phyloP scores from a whole-genome alignment of 2,888 invertebrate species.

The Gisinianus flammeolus region DNA sequence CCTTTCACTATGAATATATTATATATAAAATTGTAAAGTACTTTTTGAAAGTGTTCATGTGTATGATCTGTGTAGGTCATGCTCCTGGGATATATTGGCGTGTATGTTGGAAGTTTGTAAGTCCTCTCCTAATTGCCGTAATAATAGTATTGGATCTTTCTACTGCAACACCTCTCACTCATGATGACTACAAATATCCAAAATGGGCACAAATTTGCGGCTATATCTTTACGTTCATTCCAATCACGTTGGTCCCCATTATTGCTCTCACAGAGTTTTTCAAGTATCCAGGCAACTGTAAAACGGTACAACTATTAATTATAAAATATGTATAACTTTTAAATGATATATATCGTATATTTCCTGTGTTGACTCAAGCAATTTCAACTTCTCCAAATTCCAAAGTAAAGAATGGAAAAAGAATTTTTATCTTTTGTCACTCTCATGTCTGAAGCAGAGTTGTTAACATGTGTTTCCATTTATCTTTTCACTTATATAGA shows the following conservation, averaged over 20 bases:
- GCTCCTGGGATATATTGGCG: slow-evolving; percentile 80
- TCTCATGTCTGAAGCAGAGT: neutral
- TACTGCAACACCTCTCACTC: slow-evolving; percentile 48
- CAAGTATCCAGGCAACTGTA: slow-evolving; percentile 71
- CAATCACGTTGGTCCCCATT: slow-evolving; percentile 75
- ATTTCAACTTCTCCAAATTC: slow-evolving; percentile 1
- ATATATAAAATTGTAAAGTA: too few species aligned
- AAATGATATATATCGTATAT: neutral
- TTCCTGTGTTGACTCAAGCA: neutral
- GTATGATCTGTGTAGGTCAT: slow-evolving; percentile 60
- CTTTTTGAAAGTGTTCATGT: too few species aligned
- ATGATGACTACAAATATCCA: slow-evolving; percentile 70
- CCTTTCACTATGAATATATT: too few species aligned
- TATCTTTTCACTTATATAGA: too few species aligned
- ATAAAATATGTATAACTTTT: neutral
- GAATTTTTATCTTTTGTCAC: too few species aligned
- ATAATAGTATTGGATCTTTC: slow-evolving; percentile 56
- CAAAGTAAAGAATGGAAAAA: neutral
- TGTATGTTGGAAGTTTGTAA: slow-evolving; percentile 85
- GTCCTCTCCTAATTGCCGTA: slow-evolving; percentile 78
- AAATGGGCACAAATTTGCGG: slow-evolving; percentile 75
- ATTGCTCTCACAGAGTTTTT: slow-evolving; percentile 70
- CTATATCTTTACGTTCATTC: slow-evolving; percentile 75
- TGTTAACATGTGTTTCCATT: slow-evolving; percentile 16
- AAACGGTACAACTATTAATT: slow-evolving; percentile 67